Base-by-base conservation (phyloP, 2,888 invertebrate species). In the Pedicia rivosa region DNA sequence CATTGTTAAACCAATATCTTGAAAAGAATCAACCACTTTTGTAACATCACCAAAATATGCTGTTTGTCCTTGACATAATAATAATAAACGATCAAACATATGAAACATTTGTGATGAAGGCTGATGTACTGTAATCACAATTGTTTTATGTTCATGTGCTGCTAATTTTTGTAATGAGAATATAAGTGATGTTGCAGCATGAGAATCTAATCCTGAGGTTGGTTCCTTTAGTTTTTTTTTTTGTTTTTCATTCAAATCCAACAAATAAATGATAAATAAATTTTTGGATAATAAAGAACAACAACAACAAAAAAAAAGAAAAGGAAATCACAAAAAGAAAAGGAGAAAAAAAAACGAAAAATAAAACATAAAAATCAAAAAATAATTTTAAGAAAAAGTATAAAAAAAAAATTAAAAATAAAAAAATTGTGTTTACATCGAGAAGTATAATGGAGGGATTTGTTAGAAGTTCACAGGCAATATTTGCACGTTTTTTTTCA, bases 91-190 rank as follows among this genome's bases (percentile, higher is more conserved):
- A 60, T 79, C 78, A 57, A 84, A 82, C 67, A 79, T 73, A 58
- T 82, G 78, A 59, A 82, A 84, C 63, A 83, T 81, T 57, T 82
- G 78, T 44, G 81, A 81, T 37, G 81, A 82, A 2, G 83, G 83
- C 55, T 84, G 84, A 54, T 84, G 84, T 4, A 84, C 74, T 25
- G 82, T 80, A 40, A 79, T 70, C 36, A 84, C 74, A 36, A 84
- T 74, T 5, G 79, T 80, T 59, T 82, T 83, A 45, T 77, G 74
- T 58, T 78, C 78, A 46, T 74, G 70, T 43, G 72, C 70, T 1
- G 82, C 80, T 52, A 78, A 81, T 40, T 71, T 66, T 56, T 80
- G 79, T 47, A 84, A 62, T 41, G 74, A 74, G 44, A 69, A 65
- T 68, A 84, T 80, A 43, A 84, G 56, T 46, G 72, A 73, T 51